Conservation (phyloP, 2,797 vertebrate genomes). For the Ciconia nigra region DNA sequence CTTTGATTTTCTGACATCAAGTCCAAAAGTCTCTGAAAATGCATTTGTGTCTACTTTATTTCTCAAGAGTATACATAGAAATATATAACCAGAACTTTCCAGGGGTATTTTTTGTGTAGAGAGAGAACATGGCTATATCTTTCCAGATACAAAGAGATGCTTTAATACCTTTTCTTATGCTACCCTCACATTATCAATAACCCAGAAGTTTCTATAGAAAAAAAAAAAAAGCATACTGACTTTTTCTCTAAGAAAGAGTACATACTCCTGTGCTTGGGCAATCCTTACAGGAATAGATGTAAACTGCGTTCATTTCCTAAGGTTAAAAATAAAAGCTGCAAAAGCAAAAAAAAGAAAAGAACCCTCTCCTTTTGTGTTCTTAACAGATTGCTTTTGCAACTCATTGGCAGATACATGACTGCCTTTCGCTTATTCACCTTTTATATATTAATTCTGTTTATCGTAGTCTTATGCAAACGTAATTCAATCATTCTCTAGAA, state of each 20-base stretch:
- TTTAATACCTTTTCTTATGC: not conserved
- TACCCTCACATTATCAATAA: not conserved
- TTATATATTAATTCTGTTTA: not conserved
- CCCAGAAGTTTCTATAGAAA: not conserved
- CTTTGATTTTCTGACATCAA: slow-evolving; percentile 25
- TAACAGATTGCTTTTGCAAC: not conserved
- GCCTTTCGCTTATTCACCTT: not conserved
- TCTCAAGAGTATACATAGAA: not conserved
- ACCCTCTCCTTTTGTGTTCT: not conserved
- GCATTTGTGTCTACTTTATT: not conserved
- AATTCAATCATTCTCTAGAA: not conserved
- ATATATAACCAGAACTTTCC: not conserved
- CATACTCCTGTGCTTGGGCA: not conserved
- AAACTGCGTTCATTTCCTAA: not conserved
- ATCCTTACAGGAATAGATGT: not conserved
- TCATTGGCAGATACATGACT: not conserved
- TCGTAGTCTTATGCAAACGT: not conserved
- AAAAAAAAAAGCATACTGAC: not conserved
- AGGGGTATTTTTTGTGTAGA: not conserved
- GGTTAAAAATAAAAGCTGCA: not conserved
- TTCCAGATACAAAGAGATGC: not conserved
- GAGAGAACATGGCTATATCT: not conserved
- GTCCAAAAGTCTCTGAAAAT: slow-evolving; percentile 1
- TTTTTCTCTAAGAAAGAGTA: not conserved
- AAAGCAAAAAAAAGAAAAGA: not conserved